Base-by-base conservation (phyloP, 1,140 invertebrate species). In the Bombus impatiens region DNA sequence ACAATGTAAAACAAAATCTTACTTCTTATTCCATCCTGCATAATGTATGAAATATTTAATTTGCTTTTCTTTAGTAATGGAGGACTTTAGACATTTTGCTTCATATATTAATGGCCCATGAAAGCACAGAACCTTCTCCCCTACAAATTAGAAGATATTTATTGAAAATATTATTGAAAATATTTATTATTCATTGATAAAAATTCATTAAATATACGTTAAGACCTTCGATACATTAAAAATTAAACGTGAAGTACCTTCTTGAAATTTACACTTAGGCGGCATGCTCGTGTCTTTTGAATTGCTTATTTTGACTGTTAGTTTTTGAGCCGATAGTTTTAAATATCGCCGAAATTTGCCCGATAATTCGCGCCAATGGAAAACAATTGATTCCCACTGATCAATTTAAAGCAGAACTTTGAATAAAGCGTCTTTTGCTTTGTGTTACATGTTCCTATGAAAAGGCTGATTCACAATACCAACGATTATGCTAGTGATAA, bases 21-120 rank as follows among this genome's bases (percentile, higher is more conserved):
- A 99, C 98, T 98, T 99, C 96, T 99, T 99, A 95, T 99, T 99
- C 98, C 98, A 99, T 13, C 99, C 99, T 91, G 98, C 98, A 95
- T 99, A 99, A 95, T 99, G 99, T 88, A 99, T 98, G 42, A 98
- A 97, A 95, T 99, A 99, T 93, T 98, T 97, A 8, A 98, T 96
- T 94, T 97, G 97, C 94, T 98, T 98, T 88, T 99, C 98, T 92
- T 97, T 98, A 13, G 96, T 96, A 40, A 97, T 95, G 84, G 97
- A 97, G 86, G 96, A 96, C 95, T 98, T 98, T 15, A 99, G 95
- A 95, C 98, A 98, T 96, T 99, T 99, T 15, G 98, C 98, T 96
- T 99, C 98, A 95, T 99, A 99, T 87, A 99, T 97, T 15, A 99
- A 95, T 18, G 98, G 98, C 1, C 98, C 98, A 95, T 99, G 98